Evolutionary conservation across 2,113 vertebrate species (phyloP).

Genomic region (Thinocorus orbignyianus): DNA sequence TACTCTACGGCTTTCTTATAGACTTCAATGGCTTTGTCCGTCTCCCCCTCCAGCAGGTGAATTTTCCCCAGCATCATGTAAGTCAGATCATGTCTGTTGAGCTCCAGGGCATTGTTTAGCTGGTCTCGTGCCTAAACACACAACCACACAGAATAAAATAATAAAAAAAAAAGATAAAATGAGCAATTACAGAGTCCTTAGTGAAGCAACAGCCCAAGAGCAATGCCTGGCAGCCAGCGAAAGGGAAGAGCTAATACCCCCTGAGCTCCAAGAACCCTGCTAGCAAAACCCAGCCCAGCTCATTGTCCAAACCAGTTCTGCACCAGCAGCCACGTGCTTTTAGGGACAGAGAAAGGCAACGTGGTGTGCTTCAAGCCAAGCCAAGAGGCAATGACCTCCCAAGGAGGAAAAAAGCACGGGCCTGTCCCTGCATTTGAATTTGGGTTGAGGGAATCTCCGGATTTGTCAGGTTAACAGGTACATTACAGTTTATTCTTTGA

Average conservation of each 20-base stretch:
- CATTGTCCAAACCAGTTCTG: not conserved
- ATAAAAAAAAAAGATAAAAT: not conserved
- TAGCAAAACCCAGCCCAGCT: not conserved
- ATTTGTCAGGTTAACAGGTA: not conserved
- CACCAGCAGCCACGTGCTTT: not conserved
- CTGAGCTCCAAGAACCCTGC: not conserved
- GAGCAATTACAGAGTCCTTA: not conserved
- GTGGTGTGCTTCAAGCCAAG: not conserved
- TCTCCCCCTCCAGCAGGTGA: conserved; percentile 84
- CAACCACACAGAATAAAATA: conserved; percentile 56
- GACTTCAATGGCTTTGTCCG: conserved; percentile 87
- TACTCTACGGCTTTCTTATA: conserved; percentile 93
- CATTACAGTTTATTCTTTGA: not conserved
- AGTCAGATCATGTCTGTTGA: conserved; percentile 89
- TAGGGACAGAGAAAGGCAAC: not conserved
- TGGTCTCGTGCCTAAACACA: conserved; percentile 86
- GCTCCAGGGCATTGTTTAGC: conserved; percentile 87
- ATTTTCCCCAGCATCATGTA: conserved; percentile 92
- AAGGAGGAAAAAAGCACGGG: not conserved
- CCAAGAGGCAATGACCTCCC: not conserved
- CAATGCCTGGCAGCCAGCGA: not conserved
- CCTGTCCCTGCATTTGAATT: not conserved
- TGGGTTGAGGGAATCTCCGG: not conserved
- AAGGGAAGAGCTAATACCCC: not conserved
- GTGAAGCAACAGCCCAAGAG: not conserved